Conservation (phyloP, 2,797 vertebrate genomes). For the Glyptemys insculpta region DNA sequence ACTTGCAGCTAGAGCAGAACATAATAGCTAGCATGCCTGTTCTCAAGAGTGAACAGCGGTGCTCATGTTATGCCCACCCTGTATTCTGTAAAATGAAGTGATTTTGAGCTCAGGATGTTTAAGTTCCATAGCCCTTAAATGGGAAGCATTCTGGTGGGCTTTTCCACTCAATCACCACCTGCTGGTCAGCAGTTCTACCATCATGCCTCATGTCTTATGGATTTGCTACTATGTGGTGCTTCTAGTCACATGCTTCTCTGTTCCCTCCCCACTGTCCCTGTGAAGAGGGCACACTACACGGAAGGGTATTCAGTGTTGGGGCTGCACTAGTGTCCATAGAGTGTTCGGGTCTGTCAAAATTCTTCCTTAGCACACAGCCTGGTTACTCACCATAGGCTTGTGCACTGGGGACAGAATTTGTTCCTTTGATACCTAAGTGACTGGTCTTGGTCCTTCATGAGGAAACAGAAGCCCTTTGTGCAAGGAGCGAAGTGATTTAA, state of each 20-base stretch:
- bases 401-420: background rate
- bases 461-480: background rate
- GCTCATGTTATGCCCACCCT: background rate
- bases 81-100: accelerated
- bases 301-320: background rate
- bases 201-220: background rate
- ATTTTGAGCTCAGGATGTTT: background rate
- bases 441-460: background rate
- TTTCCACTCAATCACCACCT: background rate
- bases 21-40: background rate
- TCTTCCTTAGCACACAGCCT: background rate
- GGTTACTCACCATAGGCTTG: background rate
- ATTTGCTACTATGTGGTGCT: background rate
- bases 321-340: background rate
- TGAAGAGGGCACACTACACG: background rate
- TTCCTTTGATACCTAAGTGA: background rate
- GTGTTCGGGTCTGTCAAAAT: background rate
- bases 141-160: background rate
- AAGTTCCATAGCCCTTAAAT: background rate
- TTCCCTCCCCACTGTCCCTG: background rate
- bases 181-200: background rate
- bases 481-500: background rate
- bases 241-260: background rate
- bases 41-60: background rate
- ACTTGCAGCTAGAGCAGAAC: slow-evolving; percentile 1